A percentile compares a stretch with the other conserved stretches of the same genome.
Evolutionary conservation across 2,113 vertebrate genomes (phyloP).

Genomic region (Brachirus orientalis): DNA sequence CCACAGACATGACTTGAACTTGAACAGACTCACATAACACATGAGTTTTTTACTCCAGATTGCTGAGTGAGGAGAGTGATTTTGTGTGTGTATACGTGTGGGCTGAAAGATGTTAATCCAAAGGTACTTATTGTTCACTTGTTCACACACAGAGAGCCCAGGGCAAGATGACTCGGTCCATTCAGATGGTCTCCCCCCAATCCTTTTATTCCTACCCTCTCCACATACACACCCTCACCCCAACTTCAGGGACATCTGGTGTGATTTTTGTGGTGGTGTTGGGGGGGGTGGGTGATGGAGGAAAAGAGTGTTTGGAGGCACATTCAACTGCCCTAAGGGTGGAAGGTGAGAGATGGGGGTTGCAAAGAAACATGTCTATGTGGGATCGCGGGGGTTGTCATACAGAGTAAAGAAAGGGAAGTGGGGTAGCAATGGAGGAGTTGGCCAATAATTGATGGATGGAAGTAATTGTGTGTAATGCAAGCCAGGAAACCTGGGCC

Average conservation of each 20-base stretch:
- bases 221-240: conserved; percentile 47
- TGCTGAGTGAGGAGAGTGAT: conserved; percentile 18
- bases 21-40: conserved; percentile 17
- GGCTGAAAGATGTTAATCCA: conserved; percentile 73
- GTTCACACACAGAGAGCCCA: conserved; percentile 59
- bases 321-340: conserved; percentile 57
- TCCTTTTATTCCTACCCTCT: conserved; percentile 65
- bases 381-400: conserved; percentile 55
- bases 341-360: conserved; percentile 43
- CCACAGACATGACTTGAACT: conserved; percentile 3
- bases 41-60: conserved; percentile 4
- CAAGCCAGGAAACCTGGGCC: conserved; percentile 72
- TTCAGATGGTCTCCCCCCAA: conserved; percentile 46
- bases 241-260: conserved; percentile 81
- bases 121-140: conserved; percentile 72
- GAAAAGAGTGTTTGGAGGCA: conserved; percentile 38
- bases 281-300: conserved; percentile 3
- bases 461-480: conserved; percentile 81
- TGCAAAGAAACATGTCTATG: conserved; percentile 54
- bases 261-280: neutral
- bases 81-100: conserved; percentile 29
- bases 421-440: conserved; percentile 61
- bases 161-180: conserved; percentile 65
- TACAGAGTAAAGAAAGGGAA: conserved; percentile 59
- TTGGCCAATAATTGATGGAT: conserved; percentile 78